A percentile compares a stretch with the other conserved stretches of the same genome.
Conservation (phyloP, 2,797 vertebrate species). For the Dendrocincla fuliginosa region DNA sequence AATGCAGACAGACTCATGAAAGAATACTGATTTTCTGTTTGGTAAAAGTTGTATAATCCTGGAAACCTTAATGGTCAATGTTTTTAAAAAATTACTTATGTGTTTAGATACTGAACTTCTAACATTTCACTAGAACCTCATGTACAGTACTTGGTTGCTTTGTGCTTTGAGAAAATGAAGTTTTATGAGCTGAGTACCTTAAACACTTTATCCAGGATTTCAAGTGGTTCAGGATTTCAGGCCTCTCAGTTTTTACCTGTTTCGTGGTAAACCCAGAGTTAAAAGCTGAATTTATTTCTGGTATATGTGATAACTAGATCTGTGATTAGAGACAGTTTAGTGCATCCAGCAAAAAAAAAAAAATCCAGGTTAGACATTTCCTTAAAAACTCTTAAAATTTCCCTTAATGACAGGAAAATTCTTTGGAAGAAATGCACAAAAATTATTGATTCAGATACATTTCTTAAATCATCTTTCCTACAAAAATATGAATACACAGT, state of each 20-base stretch:
- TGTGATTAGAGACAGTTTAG: not conserved
- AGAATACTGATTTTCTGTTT: not conserved
- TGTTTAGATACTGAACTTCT: not conserved
- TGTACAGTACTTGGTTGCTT: not conserved
- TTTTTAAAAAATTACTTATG: not conserved
- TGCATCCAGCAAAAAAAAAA: not conserved
- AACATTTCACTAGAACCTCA: not conserved
- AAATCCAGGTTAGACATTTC: not conserved
- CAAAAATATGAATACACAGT: not conserved
- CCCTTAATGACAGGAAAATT: not conserved
- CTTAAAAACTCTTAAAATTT: not conserved
- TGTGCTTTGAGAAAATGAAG: not conserved
- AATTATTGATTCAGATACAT: not conserved
- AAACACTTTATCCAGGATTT: not conserved
- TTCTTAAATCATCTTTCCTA: not conserved
- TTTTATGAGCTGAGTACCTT: not conserved
- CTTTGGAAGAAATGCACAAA: not conserved
- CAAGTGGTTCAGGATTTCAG: not conserved
- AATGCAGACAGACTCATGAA: not conserved
- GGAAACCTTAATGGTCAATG: not conserved
- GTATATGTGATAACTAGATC: not conserved
- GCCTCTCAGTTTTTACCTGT: not conserved
- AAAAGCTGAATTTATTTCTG: not conserved
- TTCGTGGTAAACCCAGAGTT: not conserved
- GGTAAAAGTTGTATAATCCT: not conserved